Percentiles rank a stretch among this genome's conserved stretches.
Conservation (phyloP, 2,797 vertebrate genomes). For the Caiman crocodilus region DNA sequence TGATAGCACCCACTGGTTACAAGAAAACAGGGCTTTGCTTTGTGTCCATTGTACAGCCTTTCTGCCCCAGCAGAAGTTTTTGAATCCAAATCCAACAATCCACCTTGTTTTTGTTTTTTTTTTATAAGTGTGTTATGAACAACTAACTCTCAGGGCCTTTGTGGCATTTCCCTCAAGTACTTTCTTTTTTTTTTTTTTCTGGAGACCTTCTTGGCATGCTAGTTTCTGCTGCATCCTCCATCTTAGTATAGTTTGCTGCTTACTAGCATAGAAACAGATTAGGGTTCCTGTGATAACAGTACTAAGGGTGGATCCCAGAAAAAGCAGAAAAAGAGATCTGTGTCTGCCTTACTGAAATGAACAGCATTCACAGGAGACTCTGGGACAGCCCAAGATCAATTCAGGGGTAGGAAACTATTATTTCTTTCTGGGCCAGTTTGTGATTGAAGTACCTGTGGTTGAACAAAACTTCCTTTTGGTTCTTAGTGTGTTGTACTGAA, state of each 20-base stretch:
- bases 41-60: neutral
- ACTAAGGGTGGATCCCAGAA: neutral
- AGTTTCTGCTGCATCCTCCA: neutral
- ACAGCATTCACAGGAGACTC: accelerated
- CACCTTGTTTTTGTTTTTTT: neutral
- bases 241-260: accelerated
- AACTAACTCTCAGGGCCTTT: neutral
- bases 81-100: neutral
- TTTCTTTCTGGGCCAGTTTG: neutral
- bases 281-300: neutral
- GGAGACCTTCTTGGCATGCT: accelerated
- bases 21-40: neutral
- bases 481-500: neutral
- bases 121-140: neutral
- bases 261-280: neutral
- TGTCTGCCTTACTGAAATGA: neutral
- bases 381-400: neutral
- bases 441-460: neutral
- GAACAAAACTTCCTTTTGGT: neutral
- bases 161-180: neutral
- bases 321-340: neutral
- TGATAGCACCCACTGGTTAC: neutral
- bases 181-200: neutral
- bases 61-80: neutral
- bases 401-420: accelerated